A percentile compares a stretch with the other conserved stretches of the same genome.
Evolutionary conservation across 2,888 invertebrate species (phyloP).

Genomic region (Trissolcus brochymenae): DNA sequence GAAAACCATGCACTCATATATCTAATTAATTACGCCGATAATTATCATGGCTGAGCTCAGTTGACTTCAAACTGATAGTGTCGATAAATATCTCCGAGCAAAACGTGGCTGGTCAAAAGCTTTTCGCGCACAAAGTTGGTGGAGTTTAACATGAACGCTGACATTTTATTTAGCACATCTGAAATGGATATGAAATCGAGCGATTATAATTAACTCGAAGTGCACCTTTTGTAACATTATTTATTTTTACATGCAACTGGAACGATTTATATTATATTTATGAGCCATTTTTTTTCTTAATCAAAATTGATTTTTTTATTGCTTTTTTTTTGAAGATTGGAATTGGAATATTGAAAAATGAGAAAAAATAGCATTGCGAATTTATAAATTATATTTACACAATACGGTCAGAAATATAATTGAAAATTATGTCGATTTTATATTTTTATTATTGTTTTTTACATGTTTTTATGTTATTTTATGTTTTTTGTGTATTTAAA

Average conservation of each 20-base stretch:
- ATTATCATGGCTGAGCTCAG: slow-evolving; percentile 23
- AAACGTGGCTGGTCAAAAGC: slow-evolving; percentile 21
- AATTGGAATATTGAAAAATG: too few relatives aligned
- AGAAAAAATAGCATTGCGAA: too few relatives aligned
- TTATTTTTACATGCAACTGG: background rate
- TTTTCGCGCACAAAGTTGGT: slow-evolving; percentile 19
- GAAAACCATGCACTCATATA: slow-evolving; percentile 13
- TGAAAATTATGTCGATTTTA: too few relatives aligned
- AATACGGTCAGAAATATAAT: too few relatives aligned
- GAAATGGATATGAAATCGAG: slow-evolving; percentile 7
- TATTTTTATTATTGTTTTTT: too few relatives aligned
- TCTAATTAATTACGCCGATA: slow-evolving; percentile 32
- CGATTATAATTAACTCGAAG: slow-evolving; percentile 13
- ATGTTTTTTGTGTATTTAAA: too few relatives aligned
- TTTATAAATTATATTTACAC: too few relatives aligned
- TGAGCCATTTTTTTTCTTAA: background rate
- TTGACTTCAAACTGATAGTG: slow-evolving; percentile 4
- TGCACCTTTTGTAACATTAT: slow-evolving; percentile 13
- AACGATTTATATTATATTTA: background rate
- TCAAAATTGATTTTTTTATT: slow-evolving; percentile 4
- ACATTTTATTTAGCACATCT: slow-evolving; percentile 26
- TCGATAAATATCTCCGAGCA: slow-evolving; percentile 26
- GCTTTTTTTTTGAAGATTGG: background rate
- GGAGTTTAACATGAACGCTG: slow-evolving; percentile 24
- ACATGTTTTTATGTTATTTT: too few relatives aligned